phyloP scores from a whole-genome alignment of 2,888 invertebrate species.

The Leuctra nigra region DNA sequence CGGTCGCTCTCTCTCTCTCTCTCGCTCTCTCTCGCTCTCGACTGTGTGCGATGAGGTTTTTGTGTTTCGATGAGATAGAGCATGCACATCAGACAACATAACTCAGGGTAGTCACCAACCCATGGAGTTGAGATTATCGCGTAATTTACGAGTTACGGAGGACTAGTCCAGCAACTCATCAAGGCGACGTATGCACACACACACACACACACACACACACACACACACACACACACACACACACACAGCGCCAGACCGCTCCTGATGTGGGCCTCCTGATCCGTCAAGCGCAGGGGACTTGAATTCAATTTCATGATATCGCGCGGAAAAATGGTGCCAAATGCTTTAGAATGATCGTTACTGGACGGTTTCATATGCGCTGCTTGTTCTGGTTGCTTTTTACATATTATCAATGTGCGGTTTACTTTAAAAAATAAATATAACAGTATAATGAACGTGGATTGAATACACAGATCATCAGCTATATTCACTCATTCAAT shows the following conservation, averaged over 20 bases:
- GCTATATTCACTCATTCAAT: too few relatives aligned
- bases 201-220: neutral
- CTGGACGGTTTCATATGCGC: too few relatives aligned
- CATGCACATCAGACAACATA: conserved; percentile 17
- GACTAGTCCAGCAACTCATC: conserved; percentile 24
- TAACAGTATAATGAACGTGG: too few relatives aligned
- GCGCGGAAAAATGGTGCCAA: neutral
- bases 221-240: conserved; percentile 2
- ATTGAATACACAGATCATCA: too few relatives aligned
- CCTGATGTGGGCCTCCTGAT: neutral
- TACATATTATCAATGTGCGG: too few relatives aligned
- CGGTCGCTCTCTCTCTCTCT: neutral
- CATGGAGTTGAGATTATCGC: conserved; percentile 17
- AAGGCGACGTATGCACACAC: conserved; percentile 19
- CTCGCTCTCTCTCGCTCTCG: neutral
- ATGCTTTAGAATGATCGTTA: too few relatives aligned
- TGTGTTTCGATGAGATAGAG: conserved; percentile 10
- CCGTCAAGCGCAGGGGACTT: neutral
- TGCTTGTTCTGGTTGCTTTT: too few relatives aligned
- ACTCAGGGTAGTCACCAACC: conserved; percentile 13
- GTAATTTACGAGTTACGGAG: conserved; percentile 7
- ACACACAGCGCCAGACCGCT: conserved; percentile 7
- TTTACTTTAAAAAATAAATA: too few relatives aligned
- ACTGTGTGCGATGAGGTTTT: neutral
- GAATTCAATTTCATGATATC: neutral